These are phyloP conservation scores for Cassiopea andromeda DNA, from an alignment of 30 jellyfish, hydroid and myxozoan species.

Conservation along the genomic window DNA sequence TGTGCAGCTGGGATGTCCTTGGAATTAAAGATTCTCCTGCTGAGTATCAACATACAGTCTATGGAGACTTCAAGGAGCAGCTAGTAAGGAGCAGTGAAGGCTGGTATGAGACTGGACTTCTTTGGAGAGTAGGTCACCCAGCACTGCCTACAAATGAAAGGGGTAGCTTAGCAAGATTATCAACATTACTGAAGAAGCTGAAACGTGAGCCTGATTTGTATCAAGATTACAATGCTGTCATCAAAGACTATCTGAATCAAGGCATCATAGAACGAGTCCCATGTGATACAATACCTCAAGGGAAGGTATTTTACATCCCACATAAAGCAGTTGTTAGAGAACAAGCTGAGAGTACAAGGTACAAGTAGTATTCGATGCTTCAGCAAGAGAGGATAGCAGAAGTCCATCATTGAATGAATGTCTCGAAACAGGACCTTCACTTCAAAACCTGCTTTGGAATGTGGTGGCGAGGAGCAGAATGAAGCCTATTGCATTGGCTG, in stretches of 20 bases:
- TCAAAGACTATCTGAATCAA: constrained; percentile 48
- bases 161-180: constrained; percentile 62
- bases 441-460: constrained; percentile 45
- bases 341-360: constrained; percentile 41
- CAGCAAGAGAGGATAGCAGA: constrained; percentile 45
- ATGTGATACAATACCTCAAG: constrained; percentile 5
- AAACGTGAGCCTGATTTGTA: constrained; percentile 56
- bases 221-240: constrained; percentile 43
- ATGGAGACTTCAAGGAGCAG: constrained; percentile 78
- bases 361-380: constrained; percentile 51
- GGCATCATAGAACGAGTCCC: constrained; percentile 56
- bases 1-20: constrained; percentile 53
- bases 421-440: constrained; percentile 50
- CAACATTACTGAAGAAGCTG: constrained; percentile 45
- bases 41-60: constrained; percentile 35
- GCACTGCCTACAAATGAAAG: constrained; percentile 31
- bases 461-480: constrained; percentile 28
- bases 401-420: constrained; percentile 45
- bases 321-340: constrained; percentile 58
- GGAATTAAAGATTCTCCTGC: constrained; percentile 56
- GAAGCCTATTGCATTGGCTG: constrained; percentile 31
- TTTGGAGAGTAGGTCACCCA: constrained; percentile 31
- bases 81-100: constrained; percentile 43
- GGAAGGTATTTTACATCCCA: constrained; percentile 57
- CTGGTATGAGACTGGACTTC: constrained; percentile 66